Evolutionary conservation across 2,797 vertebrate species (phyloP), one percentile per base, ranked within the genome.

Genomic region (Anableps anableps): DNA sequence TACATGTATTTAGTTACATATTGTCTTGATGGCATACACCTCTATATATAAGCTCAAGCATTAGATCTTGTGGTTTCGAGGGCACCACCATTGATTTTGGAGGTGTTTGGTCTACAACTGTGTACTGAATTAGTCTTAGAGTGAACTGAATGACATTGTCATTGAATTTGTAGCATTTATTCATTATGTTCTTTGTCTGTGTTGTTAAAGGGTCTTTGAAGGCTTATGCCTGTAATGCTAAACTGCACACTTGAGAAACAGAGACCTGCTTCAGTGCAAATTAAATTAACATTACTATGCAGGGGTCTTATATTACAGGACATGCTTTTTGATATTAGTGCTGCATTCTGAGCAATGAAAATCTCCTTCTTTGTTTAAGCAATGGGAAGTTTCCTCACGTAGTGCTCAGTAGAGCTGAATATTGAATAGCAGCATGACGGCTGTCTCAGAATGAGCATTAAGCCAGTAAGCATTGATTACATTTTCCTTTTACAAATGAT

Each of bases 51-150:
- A 80, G 29, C 9, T 50, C 45, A 58, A 41, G 31, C 19, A 73
- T 16, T 3, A 71, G 23, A 92, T 90, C 89, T 93, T 91, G 87
- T 82, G 80, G 70, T 80, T 86, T 81, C 55, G 92, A 93, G 91
- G 89, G 85, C 90, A 43, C 60, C 72, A 70, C 45, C 78, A 91
- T 91, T 10, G 84, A 94, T 93, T 87, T 81, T 72, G 21, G 84
- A 89, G 83, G 81, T 72, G 34, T 83, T 78, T 83, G 64, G 88
- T 86, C 81, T 90, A 86, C 77, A 90, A 86, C 85, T 91, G 75
- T 80, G 19, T 68, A 41, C 78, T 78, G 83, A 86, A 86, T 91
- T 84, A 86, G 82, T 78, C 71, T 80, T 70, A 81, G 80, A 81
- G 43, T 11, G 64, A 79, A 74, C 17, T 36, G 50, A 78, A 80